Evolutionary conservation across 2,888 invertebrate genomes (phyloP).

Genomic region (Drosophila paranaensis): DNA sequence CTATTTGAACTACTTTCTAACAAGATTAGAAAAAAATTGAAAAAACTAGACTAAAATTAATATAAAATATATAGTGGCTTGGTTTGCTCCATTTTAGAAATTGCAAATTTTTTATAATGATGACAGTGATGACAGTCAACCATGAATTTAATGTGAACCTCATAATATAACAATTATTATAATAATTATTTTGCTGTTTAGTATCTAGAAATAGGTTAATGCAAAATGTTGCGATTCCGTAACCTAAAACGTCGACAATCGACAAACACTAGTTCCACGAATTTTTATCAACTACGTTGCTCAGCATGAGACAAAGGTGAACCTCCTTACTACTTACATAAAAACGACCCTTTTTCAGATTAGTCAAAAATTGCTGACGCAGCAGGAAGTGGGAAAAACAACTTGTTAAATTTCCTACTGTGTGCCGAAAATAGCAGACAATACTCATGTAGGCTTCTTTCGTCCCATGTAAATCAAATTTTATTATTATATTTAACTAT

Average conservation of each 20-base stretch:
- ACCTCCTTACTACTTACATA: slow-evolving; percentile 41
- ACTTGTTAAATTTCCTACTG: slow-evolving; percentile 15
- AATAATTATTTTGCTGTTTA: not conserved
- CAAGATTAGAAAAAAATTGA: too few relatives aligned
- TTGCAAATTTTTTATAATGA: too few relatives aligned
- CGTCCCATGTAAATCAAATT: not conserved
- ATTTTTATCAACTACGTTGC: slow-evolving; percentile 49
- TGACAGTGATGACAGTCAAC: too few relatives aligned
- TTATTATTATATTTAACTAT: not conserved
- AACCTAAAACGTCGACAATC: slow-evolving; percentile 8
- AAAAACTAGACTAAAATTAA: too few relatives aligned
- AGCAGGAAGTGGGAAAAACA: slow-evolving; percentile 50
- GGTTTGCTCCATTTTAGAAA: too few relatives aligned
- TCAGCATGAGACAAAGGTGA: slow-evolving; percentile 62
- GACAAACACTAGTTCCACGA: slow-evolving; percentile 39
- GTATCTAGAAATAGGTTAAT: not conserved
- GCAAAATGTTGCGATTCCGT: slow-evolving; percentile 2
- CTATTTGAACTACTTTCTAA: too few relatives aligned
- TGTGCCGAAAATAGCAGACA: not conserved
- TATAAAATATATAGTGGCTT: too few relatives aligned
- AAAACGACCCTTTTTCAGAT: slow-evolving; percentile 39
- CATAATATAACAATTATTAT: too few relatives aligned
- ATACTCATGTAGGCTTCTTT: too few relatives aligned
- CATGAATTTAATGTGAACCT: too few relatives aligned
- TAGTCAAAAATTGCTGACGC: slow-evolving; percentile 47